Evolutionary conservation across 1,140 invertebrate species (phyloP).

Genomic region (Eciton burchellii): DNA sequence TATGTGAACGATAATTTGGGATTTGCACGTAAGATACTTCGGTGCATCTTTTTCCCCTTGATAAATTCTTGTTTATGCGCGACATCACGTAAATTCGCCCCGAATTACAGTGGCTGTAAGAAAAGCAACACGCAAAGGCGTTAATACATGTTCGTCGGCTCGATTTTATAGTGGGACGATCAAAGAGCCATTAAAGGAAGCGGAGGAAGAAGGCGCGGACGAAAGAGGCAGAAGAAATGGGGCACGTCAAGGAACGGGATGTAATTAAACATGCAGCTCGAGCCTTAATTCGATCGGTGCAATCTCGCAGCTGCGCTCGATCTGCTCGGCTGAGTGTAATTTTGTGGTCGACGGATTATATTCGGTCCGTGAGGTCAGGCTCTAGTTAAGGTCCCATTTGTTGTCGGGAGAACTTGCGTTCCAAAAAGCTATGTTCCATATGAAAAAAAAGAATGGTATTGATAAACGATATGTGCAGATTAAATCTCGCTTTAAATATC

Average conservation of each 20-base stretch:
- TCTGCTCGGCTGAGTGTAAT: conserved; percentile 64
- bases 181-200: conserved; percentile 55
- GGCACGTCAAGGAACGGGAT: conserved; percentile 20
- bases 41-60: neutral
- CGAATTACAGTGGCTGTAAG: conserved; percentile 34
- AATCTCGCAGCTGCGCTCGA: conserved; percentile 29
- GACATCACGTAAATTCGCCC: conserved; percentile 36
- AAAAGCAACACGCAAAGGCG: conserved; percentile 46
- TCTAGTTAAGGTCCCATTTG: neutral
- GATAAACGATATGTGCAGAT: too few species aligned
- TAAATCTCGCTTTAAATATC: too few species aligned
- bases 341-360: conserved; percentile 53
- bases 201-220: conserved; percentile 41
- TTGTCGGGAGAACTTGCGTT: conserved; percentile 12
- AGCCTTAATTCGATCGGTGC: conserved; percentile 66
- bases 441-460: neutral
- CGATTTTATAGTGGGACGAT: conserved; percentile 54
- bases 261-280: conserved; percentile 64
- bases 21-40: neutral
- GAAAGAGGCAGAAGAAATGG: conserved; percentile 54
- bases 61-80: conserved; percentile 33
- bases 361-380: neutral
- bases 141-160: conserved; percentile 32
- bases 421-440: neutral
- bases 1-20: neutral